Evolutionary conservation across 1,140 invertebrate species (phyloP).

Genomic region (Theocolax elegans): DNA sequence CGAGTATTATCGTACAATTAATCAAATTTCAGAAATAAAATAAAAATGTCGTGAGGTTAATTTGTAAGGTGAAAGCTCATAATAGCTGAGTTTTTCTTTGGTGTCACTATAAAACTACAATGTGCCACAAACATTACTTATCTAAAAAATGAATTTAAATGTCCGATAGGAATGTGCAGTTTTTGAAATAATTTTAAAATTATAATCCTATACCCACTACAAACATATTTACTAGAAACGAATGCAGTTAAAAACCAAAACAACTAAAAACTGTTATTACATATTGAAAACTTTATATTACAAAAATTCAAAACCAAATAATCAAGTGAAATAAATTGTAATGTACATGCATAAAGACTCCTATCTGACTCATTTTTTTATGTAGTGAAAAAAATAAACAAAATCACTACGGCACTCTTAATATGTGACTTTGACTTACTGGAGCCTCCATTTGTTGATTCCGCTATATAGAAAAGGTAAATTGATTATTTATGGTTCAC

Average conservation of each 20-base stretch:
- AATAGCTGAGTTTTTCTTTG: not conserved
- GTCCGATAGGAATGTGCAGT: conserved; percentile 20
- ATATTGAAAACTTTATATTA: no score
- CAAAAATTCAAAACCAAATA: no score
- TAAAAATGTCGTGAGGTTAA: conserved; percentile 4
- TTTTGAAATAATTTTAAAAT: not conserved
- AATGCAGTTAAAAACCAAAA: no score
- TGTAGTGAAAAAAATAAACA: conserved; percentile 37
- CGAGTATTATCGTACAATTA: no score
- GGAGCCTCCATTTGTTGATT: conserved; percentile 85
- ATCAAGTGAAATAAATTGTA: no score
- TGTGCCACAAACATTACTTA: conserved; percentile 28
- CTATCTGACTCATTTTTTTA: conserved; percentile 26
- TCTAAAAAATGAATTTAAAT: conserved; percentile 29
- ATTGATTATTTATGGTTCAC: conserved; percentile 58
- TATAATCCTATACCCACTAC: no score
- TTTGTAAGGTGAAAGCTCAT: not conserved
- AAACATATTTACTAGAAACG: no score
- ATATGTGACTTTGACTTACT: conserved; percentile 76
- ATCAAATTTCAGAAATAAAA: conserved; percentile 3
- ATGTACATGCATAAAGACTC: no score
- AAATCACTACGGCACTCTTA: conserved; percentile 62
- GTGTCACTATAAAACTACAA: conserved; percentile 22
- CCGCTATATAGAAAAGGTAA: conserved; percentile 71
- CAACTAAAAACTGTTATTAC: no score